A percentile compares a stretch with the other conserved stretches of the same genome.
These are phyloP conservation scores for Adela reaumurella DNA, from an alignment of 2,888 invertebrate genomes.

Conservation along the genomic window DNA sequence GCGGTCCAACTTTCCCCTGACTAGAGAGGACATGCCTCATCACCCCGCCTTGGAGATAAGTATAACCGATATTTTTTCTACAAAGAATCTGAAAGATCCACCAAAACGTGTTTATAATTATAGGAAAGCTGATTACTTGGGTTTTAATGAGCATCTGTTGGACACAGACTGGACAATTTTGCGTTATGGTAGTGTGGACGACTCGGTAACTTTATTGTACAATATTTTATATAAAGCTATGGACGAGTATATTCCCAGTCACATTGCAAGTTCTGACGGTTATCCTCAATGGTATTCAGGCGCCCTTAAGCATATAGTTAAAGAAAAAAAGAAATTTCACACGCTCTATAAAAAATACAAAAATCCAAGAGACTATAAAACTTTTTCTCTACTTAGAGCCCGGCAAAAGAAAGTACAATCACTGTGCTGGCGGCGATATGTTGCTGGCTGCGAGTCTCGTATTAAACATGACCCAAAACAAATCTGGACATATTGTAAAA, in stretches of 20 bases:
- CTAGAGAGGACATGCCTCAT: constrained; percentile 3
- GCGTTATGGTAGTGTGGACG: not conserved
- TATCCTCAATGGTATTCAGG: constrained; percentile 2
- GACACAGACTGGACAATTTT: not conserved
- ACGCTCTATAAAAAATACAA: not conserved
- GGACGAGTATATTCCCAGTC: not conserved
- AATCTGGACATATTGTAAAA: not conserved
- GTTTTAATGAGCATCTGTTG: not conserved
- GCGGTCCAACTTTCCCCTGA: not conserved
- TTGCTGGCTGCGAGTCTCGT: not conserved
- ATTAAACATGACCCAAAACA: not conserved
- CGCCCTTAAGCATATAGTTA: constrained; percentile 1
- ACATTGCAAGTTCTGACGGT: not conserved
- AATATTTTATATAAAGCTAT: not conserved
- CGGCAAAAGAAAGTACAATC: not conserved
- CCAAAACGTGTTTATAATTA: not conserved
- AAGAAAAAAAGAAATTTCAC: constrained; percentile 3
- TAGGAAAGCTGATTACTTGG: not conserved
- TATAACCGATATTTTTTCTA: not conserved
- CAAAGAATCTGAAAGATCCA: not conserved
- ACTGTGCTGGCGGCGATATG: not conserved
- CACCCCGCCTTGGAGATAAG: not conserved
- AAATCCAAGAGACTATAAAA: not conserved
- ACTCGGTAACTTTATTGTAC: not conserved
- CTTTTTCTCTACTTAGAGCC: not conserved